Base-by-base conservation (phyloP, 2,888 invertebrate genomes). In the Eilema depressum region DNA sequence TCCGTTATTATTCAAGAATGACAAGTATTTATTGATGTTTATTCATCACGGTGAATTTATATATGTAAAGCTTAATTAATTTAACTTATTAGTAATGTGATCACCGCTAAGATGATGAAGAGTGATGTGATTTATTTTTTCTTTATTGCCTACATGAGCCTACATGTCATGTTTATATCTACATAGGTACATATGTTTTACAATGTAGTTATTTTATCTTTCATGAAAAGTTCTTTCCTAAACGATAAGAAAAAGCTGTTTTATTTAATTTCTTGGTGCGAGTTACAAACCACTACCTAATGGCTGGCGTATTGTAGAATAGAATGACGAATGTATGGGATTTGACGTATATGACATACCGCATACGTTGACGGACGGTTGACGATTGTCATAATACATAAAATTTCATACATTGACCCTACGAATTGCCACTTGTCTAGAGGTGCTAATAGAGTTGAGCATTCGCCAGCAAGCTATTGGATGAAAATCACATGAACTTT, bases 61-160 rank as follows among this genome's bases (percentile, higher is more conserved):
- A 67, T 53, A 75, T 70, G 78, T 69, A 67, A 74, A 72, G 65
- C 69, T 78, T 68, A 80, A 80, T 79, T 80, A 78, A 78, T 10
- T 53, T 25, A 66, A 57, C 37, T 57, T 57, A n/a, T 53, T 41
- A 47, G 47, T 47, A 20, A 53, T 8, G 47, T 47, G 47, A 47
- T 20, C 47, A 47, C 53, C 53, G 53, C 53, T n/a, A 53, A 8
- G 10, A 53, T 53, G 53, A 53, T n/a, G 53, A 53, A 20, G 37
- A 62, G 30, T 62, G 37, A 62, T 53, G 53, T 53, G n/a, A 62
- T 14, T 23, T 23, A 5, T 33, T 62, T 30, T 33, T 33, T 37
- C 33, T 20, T 62, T n/a, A 14, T 20, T 23, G 14, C 23, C n/a
- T n/a, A 53, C 10, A 53, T 53, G n/a, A 14, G 14, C 23, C n/a